Evolutionary conservation across 2,888 invertebrate species (phyloP).

Genomic region (Torymus aiolomorphi): DNA sequence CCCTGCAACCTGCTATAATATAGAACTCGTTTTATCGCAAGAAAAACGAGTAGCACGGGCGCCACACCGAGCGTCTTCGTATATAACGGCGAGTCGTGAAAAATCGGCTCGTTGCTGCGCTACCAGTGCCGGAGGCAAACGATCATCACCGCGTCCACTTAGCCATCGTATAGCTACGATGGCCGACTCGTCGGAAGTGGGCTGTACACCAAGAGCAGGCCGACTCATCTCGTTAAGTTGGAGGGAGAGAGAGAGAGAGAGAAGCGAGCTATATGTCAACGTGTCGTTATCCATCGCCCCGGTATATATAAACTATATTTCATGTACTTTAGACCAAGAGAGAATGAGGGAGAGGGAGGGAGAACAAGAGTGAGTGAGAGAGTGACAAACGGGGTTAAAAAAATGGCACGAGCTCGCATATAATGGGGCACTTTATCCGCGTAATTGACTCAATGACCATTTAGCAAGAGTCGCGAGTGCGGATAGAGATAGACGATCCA

Average conservation of each 20-base stretch:
- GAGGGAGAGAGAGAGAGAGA: too few species aligned
- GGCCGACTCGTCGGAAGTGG: conserved; percentile 51
- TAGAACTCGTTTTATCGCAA: too few species aligned
- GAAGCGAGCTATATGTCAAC: conserved; percentile 12
- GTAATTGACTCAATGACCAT: conserved; percentile 74
- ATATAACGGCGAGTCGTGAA: background rate
- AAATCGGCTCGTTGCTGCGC: conserved; percentile 3
- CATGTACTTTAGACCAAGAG: too few species aligned
- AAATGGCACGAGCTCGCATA: conserved; percentile 68
- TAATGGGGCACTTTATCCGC: conserved; percentile 73
- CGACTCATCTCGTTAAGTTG: conserved; percentile 43
- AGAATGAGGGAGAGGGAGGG: too few species aligned
- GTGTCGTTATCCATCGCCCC: conserved; percentile 33
- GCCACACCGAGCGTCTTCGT: too few species aligned
- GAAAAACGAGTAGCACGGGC: too few species aligned
- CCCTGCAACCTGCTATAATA: too few species aligned
- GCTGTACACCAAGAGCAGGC: background rate
- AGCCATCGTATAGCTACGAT: conserved; percentile 16
- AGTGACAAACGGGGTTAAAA: conserved; percentile 68
- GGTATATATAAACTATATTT: too few species aligned
- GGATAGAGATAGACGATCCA: conserved; percentile 54
- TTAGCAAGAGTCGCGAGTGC: conserved; percentile 62
- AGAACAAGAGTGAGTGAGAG: background rate
- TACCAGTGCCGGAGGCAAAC: conserved; percentile 14
- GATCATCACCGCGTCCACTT: conserved; percentile 19